Evolutionary conservation across 2,113 vertebrate species (phyloP).

Genomic region (Hiodon alosoides): DNA sequence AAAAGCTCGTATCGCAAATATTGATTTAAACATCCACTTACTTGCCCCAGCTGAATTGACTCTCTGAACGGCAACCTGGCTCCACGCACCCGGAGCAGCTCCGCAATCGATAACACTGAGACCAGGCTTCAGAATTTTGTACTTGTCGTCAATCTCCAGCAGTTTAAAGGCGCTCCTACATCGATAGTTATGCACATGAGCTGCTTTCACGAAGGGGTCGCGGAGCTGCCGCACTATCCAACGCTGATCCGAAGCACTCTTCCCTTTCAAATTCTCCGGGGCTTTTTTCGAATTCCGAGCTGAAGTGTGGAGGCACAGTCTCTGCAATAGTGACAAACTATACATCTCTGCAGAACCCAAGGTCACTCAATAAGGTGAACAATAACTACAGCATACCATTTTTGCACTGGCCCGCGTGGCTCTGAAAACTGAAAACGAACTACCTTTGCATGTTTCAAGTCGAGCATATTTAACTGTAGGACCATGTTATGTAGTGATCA

Average conservation of each 20-base stretch:
- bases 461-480: conserved; percentile 45
- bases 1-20: too few species aligned
- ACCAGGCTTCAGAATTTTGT: conserved; percentile 70
- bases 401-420: background rate
- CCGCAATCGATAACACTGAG: conserved; percentile 81
- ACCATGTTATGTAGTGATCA: background rate
- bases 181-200: conserved; percentile 67
- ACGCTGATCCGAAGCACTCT: conserved; percentile 58
- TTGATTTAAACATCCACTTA: conserved; percentile 45
- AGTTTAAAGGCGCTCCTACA: conserved; percentile 93
- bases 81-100: conserved; percentile 90
- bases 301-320: conserved; percentile 53
- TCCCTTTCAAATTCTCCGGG: conserved; percentile 45
- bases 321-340: background rate
- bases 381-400: background rate
- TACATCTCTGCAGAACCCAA: conserved; percentile 3
- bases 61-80: conserved; percentile 79
- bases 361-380: too few species aligned
- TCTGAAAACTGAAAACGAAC: background rate
- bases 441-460: conserved; percentile 26
- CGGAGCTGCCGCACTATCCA: conserved; percentile 76
- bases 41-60: conserved; percentile 78
- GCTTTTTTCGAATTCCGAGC: conserved; percentile 40
- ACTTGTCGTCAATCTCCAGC: conserved; percentile 74
- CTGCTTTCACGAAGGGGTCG: conserved; percentile 84